Evolutionary conservation across 2,888 invertebrate species (phyloP).

Genomic region (Leptopilina drosophilae): DNA sequence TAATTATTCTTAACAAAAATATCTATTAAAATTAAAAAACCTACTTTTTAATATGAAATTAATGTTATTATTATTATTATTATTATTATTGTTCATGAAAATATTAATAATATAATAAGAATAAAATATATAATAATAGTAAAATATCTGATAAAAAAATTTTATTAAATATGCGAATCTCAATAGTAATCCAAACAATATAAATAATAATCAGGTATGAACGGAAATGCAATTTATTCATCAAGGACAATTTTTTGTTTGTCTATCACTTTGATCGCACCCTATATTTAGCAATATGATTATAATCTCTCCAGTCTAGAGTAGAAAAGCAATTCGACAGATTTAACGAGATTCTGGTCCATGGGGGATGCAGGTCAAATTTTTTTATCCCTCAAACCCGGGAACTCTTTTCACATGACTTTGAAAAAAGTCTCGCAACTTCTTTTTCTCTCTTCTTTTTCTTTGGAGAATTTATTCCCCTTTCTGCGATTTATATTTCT

Average conservation of each 20-base stretch:
- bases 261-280: not conserved
- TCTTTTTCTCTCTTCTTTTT: slow-evolving; percentile 7
- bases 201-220: too few relatives aligned
- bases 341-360: slow-evolving; percentile 27
- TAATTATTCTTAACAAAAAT: too few relatives aligned
- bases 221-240: too few relatives aligned
- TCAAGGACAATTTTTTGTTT: not conserved
- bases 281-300: slow-evolving; percentile 16
- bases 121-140: too few relatives aligned
- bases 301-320: not conserved
- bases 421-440: slow-evolving; percentile 13
- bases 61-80: too few relatives aligned
- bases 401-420: not conserved
- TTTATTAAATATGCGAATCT: not conserved
- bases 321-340: slow-evolving; percentile 23
- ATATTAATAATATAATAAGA: too few relatives aligned
- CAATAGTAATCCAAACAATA: not conserved
- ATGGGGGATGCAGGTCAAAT: slow-evolving; percentile 25
- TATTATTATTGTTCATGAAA: too few relatives aligned
- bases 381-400: not conserved
- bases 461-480: slow-evolving; percentile 15
- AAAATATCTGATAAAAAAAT: too few relatives aligned
- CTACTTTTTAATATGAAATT: too few relatives aligned
- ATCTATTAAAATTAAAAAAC: too few relatives aligned
- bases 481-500: slow-evolving; percentile 9